Evolutionary conservation across 2,888 invertebrate species (phyloP).

Genomic region (Mythimna lalbum): DNA sequence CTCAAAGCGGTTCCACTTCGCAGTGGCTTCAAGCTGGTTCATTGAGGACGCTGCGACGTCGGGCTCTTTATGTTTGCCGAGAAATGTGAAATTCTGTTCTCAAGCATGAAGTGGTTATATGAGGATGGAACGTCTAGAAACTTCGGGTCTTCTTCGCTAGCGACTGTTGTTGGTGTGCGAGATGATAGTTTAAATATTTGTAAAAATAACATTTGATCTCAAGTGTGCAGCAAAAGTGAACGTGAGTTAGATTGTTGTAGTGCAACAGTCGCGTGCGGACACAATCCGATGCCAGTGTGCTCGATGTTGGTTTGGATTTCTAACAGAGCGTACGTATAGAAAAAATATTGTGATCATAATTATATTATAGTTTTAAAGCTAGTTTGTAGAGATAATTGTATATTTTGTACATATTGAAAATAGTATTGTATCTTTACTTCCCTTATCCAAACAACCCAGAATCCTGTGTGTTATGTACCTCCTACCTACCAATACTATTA

Average conservation of each 20-base stretch:
- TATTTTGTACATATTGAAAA: constrained; percentile 91
- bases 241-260: constrained; percentile 82
- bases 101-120: constrained; percentile 62
- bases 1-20: constrained; percentile 63
- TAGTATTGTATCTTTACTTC: constrained; percentile 91
- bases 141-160: constrained; percentile 71
- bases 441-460: constrained; percentile 90
- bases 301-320: constrained; percentile 76
- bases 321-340: constrained; percentile 86
- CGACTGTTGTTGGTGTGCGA: constrained; percentile 85
- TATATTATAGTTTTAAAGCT: constrained; percentile 89
- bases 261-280: constrained; percentile 79
- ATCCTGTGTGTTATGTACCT: constrained; percentile 91
- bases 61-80: constrained; percentile 39
- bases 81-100: constrained; percentile 62
- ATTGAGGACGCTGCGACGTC: constrained; percentile 65
- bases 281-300: constrained; percentile 70
- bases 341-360: constrained; percentile 91
- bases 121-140: constrained; percentile 69
- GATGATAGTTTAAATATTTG: constrained; percentile 87
- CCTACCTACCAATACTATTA: constrained; percentile 91
- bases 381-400: constrained; percentile 88
- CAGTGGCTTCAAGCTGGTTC: constrained; percentile 63
- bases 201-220: constrained; percentile 90
- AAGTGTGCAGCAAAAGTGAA: constrained; percentile 90